Evolutionary conservation across 1,140 invertebrate species (phyloP), one percentile per base, ranked within the genome.

Genomic region (Nebria ingens): DNA sequence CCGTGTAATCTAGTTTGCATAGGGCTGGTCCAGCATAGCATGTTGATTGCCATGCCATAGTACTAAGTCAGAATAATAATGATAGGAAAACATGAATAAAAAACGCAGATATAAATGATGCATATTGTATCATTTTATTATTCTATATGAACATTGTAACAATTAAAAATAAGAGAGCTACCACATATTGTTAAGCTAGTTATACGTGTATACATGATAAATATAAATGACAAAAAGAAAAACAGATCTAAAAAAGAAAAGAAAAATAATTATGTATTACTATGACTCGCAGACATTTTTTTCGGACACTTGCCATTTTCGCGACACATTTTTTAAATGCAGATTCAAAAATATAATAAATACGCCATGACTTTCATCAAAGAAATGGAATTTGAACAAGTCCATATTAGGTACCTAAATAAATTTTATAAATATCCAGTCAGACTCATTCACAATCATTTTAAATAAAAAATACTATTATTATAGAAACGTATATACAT

Each of bases 61-160:
- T n/a, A n/a, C n/a, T n/a, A n/a, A n/a, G n/a, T n/a, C n/a, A n/a
- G n/a, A n/a, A n/a, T n/a, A n/a, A n/a, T n/a, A n/a, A n/a, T n/a
- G n/a, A n/a, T n/a, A n/a, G n/a, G n/a, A n/a, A n/a, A n/a, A n/a
- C n/a, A n/a, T n/a, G n/a, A n/a, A n/a, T n/a, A n/a, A n/a, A n/a
- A n/a, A n/a, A n/a, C n/a, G n/a, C 25, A 34, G 6, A 45, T 45
- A 12, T 45, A 45, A 45, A 45, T 45, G 40, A 45, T 45, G 9
- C 40, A 12, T 45, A 9, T 12, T 45, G 40, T 58, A 65, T 64
- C 53, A 56, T 66, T 66, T 66, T 64, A 64, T 65, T 64, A 64
- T 61, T 45, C 61, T 67, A 67, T 65, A 65, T 63, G 64, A 67
- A 67, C 64, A 65, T 67, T 64, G 60, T 67, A 67, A 67, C 65